Evolutionary conservation across 2,888 invertebrate species (phyloP).

Genomic region (Cordilura impudica): DNA sequence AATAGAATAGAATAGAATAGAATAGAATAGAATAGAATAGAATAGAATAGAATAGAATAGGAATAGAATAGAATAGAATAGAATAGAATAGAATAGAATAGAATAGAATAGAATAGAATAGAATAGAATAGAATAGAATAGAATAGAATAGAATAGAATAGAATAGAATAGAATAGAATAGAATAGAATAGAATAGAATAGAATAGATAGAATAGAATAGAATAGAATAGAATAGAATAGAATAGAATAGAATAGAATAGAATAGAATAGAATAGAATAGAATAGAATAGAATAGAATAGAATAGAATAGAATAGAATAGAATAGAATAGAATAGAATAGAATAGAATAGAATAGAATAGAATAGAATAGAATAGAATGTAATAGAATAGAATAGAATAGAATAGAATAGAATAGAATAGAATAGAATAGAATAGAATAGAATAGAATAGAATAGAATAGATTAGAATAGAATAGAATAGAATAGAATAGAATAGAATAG

Average conservation of each 20-base stretch:
- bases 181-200: conserved; percentile 7
- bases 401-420: conserved; percentile 32
- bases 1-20: conserved; percentile 33
- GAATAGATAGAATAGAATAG: no score
- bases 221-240: conserved; percentile 13
- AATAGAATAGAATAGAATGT: no score
- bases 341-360: conserved; percentile 25
- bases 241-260: conserved; percentile 18
- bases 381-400: conserved; percentile 18
- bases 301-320: conserved; percentile 23
- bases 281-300: conserved; percentile 30
- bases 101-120: conserved; percentile 29
- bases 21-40: conserved; percentile 27
- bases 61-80: conserved; percentile 30
- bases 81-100: conserved; percentile 28
- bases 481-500: conserved; percentile 21
- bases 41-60: conserved; percentile 26
- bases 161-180: conserved; percentile 27
- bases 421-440: conserved; percentile 32
- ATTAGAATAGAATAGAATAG: conserved; percentile 24
- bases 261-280: conserved; percentile 22
- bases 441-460: conserved; percentile 40
- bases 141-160: conserved; percentile 32
- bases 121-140: conserved; percentile 27
- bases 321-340: conserved; percentile 29